Conservation (phyloP, 92 coral and sea anemone species). For the Desmophyllum pertusum region DNA sequence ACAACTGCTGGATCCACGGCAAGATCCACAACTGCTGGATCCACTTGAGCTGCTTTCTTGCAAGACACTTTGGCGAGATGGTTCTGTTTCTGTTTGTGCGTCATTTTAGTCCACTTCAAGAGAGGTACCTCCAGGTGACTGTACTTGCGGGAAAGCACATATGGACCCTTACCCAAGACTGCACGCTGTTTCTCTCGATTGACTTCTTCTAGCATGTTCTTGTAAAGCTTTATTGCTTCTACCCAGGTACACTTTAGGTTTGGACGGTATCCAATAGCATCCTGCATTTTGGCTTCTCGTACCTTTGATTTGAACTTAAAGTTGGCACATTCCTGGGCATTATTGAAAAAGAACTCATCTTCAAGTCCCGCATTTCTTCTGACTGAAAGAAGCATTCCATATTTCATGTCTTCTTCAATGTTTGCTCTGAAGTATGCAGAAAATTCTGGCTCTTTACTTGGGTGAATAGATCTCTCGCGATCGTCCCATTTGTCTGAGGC, state of each 20-base stretch:
- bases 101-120: slow-evolving; percentile 44
- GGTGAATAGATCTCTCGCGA: slow-evolving; percentile 38
- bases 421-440: slow-evolving; percentile 29
- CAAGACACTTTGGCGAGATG: slow-evolving; percentile 5
- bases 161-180: slow-evolving; percentile 2
- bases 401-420: slow-evolving; percentile 43
- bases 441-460: slow-evolving; percentile 28
- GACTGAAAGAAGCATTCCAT: slow-evolving; percentile 31
- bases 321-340: slow-evolving; percentile 47
- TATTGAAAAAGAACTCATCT: slow-evolving; percentile 51
- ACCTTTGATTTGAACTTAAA: slow-evolving; percentile 41
- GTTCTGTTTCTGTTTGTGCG: slow-evolving; percentile 13
- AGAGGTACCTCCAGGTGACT: slow-evolving; percentile 38
- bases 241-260: slow-evolving; percentile 53
- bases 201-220: background rate
- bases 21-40: too few species aligned
- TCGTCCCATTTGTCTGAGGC: slow-evolving; percentile 63
- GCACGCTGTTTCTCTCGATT: slow-evolving; percentile 10
- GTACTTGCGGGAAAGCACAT: slow-evolving; percentile 17
- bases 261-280: slow-evolving; percentile 37
- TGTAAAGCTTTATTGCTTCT: background rate
- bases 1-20: too few species aligned
- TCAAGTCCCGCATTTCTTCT: slow-evolving; percentile 33
- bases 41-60: too few species aligned
- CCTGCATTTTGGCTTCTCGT: slow-evolving; percentile 32